Evolutionary conservation across 2,797 vertebrate genomes (phyloP), one percentile per base, ranked within the genome.

Genomic region (Borostomias antarcticus): DNA sequence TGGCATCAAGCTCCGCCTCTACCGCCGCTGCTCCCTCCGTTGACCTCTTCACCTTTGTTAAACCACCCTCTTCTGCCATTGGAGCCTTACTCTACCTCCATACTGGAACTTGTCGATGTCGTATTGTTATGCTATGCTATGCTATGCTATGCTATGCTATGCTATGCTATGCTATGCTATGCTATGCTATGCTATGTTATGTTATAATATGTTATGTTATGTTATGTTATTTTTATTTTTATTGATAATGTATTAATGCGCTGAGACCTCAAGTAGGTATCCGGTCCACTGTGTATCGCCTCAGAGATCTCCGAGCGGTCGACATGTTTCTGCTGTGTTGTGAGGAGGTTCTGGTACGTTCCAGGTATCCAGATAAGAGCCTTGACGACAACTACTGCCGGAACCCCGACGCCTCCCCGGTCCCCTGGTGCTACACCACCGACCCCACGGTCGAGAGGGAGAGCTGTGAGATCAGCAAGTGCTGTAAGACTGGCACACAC

Each of bases 321-420:
- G n/a, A n/a, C n/a, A 45, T 45, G n/a, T 45, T n/a, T 5, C 40
- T n/a, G n/a, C n/a, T 45, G 37, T 26, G 23, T 13, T 43, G 58
- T 59, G 1, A 4, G 8, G n/a, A n/a, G n/a, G n/a, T n/a, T n/a
- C n/a, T n/a, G n/a, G n/a, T n/a, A n/a, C n/a, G n/a, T n/a, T n/a
- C n/a, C 79, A 99, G 97, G 81, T 98, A 98, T 80, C 95, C 94
- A 0, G 96, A 99, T 78, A 97, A 95, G 85, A 93, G 92, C 59
- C 83, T 99, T 71, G 95, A 96, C 3, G 95, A 99, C 82, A 98
- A 99, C 88, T 99, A 97, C 76, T 99, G 97, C 70, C 95, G 97
- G 54, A 99, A 99, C 70, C 97, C 97, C 0, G 97, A 99, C 13
- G 92, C 94, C 52, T 99, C 97, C 0, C 95, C 95, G 0, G 87